phyloP scores from a whole-genome alignment of 2,888 invertebrate genomes.

The Dicranocentrus wangi region DNA sequence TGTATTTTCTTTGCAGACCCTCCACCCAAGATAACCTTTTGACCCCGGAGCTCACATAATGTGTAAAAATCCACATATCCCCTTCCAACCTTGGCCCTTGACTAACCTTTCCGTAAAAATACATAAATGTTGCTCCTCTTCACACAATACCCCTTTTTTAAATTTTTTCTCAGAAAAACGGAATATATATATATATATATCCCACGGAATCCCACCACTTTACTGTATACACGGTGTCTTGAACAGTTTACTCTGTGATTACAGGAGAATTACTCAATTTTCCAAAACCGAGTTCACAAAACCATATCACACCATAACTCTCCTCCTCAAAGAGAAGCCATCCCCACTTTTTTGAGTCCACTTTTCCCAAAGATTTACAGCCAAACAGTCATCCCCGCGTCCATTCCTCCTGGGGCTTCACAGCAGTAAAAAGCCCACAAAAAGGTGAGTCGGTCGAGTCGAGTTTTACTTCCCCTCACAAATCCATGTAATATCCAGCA shows the following conservation, averaged over 20 bases:
- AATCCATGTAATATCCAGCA: background rate
- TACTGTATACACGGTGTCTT: no score
- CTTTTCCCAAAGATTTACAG: conserved; percentile 47
- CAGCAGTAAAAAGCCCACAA: conserved; percentile 34
- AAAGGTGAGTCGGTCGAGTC: background rate
- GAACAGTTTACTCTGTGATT: no score
- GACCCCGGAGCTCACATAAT: background rate
- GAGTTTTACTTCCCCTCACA: background rate
- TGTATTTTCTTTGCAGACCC: background rate
- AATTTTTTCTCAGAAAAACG: no score
- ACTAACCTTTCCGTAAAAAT: conserved; percentile 2
- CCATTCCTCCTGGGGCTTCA: conserved; percentile 14
- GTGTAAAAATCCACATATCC: background rate
- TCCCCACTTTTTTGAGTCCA: conserved; percentile 24
- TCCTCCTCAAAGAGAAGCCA: background rate
- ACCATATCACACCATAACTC: background rate
- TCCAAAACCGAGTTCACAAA: background rate
- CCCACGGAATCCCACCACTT: no score
- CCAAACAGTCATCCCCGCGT: conserved; percentile 43
- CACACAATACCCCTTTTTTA: no score
- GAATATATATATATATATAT: no score
- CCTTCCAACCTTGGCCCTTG: background rate
- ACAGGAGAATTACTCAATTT: conserved; percentile 34
- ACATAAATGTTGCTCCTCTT: no score
- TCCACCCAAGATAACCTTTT: conserved; percentile 13